Conservation (phyloP, 2,797 vertebrate genomes). For the Propithecus perrieri region DNA sequence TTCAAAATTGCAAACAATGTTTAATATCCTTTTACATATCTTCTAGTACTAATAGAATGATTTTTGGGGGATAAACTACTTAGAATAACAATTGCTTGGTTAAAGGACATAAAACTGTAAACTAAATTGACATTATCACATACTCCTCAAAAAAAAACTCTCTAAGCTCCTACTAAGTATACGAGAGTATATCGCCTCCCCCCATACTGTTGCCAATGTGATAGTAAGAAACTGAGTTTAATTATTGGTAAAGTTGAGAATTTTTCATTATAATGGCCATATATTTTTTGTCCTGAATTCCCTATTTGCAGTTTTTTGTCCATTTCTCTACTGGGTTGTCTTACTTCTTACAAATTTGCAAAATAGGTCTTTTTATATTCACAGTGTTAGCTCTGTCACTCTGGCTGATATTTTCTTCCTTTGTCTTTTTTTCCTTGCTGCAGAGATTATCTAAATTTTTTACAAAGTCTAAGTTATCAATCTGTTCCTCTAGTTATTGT, state of each 20-base stretch:
- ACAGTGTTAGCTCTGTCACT: background rate
- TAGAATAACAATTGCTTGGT: background rate
- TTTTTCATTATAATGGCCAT: background rate
- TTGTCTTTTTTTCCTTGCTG: background rate
- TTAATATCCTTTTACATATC: background rate
- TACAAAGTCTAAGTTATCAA: background rate
- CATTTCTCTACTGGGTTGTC: background rate
- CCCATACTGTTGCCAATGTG: background rate
- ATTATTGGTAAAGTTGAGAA: background rate
- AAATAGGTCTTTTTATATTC: background rate
- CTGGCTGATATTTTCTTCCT: background rate
- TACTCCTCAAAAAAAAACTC: background rate
- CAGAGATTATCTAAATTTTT: background rate
- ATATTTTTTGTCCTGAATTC: background rate
- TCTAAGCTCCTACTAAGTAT: background rate
- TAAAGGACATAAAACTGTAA: background rate
- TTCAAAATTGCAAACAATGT: background rate
- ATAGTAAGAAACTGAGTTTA: background rate
- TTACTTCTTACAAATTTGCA: slow-evolving; percentile 5
- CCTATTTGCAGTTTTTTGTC: background rate
- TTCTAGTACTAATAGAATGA: background rate
- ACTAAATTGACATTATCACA: background rate
- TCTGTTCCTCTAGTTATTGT: background rate
- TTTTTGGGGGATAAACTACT: slow-evolving; percentile 13
- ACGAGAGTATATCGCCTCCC: background rate